phyloP scores from a whole-genome alignment of 2,797 vertebrate species.

The Mus spretus region DNA sequence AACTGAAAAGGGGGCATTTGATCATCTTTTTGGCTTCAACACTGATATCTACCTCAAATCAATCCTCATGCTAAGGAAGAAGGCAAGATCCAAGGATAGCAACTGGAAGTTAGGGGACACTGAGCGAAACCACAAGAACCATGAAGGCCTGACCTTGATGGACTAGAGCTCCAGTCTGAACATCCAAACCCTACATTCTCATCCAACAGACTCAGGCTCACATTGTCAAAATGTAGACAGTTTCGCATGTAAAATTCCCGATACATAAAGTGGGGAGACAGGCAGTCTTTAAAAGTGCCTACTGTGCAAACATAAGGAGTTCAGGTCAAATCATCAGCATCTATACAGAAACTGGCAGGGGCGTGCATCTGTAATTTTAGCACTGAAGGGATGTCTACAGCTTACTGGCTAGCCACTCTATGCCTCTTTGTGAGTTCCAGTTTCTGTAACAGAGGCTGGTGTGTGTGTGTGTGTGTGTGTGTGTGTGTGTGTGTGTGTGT shows the following conservation, averaged over 20 bases:
- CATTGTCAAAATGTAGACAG: not conserved
- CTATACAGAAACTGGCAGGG: not conserved
- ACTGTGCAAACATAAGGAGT: not conserved
- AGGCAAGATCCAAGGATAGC: not conserved
- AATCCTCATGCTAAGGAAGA: not conserved
- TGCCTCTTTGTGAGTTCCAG: not conserved
- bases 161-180: not conserved
- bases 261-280: not conserved
- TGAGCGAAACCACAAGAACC: not conserved
- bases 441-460: not conserved
- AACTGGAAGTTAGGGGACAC: not conserved
- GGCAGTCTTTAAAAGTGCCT: not conserved
- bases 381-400: not conserved
- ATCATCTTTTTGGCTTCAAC: slow-evolving; percentile 2
- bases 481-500: not conserved
- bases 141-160: not conserved
- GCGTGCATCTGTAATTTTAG: not conserved
- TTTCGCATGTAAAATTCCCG: slow-evolving; percentile 15
- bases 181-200: not conserved
- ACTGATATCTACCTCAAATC: slow-evolving; percentile 48
- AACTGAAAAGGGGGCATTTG: not conserved
- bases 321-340: not conserved
- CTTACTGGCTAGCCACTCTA: not conserved
- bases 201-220: not conserved
- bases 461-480: not conserved